Conservation (phyloP, 2,888 invertebrate genomes). For the Gymnoscelis rufifasciata region DNA sequence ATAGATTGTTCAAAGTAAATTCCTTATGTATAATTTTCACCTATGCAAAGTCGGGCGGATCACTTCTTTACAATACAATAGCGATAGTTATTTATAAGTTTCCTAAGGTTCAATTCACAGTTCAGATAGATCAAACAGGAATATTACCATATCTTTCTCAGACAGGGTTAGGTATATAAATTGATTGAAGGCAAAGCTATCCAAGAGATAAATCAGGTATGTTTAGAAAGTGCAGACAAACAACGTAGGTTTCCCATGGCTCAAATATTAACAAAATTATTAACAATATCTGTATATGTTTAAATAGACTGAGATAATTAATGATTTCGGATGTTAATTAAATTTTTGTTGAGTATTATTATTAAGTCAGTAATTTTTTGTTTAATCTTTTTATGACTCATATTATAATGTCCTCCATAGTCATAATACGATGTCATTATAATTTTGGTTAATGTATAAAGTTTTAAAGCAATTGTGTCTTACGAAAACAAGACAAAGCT, state of each 20-base stretch:
- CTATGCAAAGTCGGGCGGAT: too few species aligned
- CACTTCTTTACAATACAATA: too few species aligned
- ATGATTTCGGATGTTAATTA: too few species aligned
- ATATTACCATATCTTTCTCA: too few species aligned
- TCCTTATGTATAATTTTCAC: too few species aligned
- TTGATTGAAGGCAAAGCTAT: neutral
- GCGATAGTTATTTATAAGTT: too few species aligned
- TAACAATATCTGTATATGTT: conserved; percentile 22
- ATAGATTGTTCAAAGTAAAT: too few species aligned
- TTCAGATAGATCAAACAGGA: too few species aligned
- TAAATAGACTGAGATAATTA: conserved; percentile 24
- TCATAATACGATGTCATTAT: conserved; percentile 9
- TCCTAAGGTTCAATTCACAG: too few species aligned
- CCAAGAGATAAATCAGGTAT: conserved; percentile 10
- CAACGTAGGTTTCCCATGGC: conserved; percentile 65
- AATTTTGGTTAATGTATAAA: too few species aligned
- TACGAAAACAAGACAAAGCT: too few species aligned
- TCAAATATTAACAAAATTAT: conserved; percentile 31
- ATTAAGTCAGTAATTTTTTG: conserved; percentile 12
- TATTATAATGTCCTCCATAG: conserved; percentile 18
- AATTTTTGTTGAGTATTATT: conserved; percentile 16
- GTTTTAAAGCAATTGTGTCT: too few species aligned
- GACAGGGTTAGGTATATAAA: neutral
- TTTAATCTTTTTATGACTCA: conserved; percentile 8
- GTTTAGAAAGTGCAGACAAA: conserved; percentile 41